Evolutionary conservation across 2,797 vertebrate species (phyloP).

Genomic region (Pseudopleuronectes americanus): DNA sequence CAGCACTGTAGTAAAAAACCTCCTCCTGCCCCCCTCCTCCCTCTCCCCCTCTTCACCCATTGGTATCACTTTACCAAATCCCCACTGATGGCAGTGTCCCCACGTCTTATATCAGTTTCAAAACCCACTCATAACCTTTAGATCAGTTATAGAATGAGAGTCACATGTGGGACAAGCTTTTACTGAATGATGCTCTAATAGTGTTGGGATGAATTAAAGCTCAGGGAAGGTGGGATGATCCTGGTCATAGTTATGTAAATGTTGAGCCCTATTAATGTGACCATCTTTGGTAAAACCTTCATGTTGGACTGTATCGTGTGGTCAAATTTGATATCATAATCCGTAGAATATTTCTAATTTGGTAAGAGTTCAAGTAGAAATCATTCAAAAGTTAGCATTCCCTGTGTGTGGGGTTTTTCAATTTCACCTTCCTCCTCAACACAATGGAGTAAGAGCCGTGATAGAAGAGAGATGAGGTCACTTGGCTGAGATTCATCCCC

Average conservation of each 20-base stretch:
- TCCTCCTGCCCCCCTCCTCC: constrained; percentile 10
- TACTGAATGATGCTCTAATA: not conserved
- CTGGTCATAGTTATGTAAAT: too few relatives aligned
- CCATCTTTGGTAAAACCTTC: constrained; percentile 1
- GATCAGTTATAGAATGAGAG: constrained; percentile 20
- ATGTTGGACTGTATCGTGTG: not conserved
- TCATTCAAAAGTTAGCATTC: constrained; percentile 9
- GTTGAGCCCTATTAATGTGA: not conserved
- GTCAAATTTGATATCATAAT: not conserved
- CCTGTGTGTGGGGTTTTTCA: constrained; percentile 2
- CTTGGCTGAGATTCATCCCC: constrained; percentile 39
- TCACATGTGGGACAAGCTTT: not conserved
- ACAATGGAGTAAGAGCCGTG: constrained; percentile 15
- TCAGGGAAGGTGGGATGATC: too few relatives aligned
- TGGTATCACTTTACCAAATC: constrained; percentile 47
- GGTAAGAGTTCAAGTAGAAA: not conserved
- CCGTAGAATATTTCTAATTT: constrained; percentile 1
- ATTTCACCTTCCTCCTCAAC: constrained; percentile 26
- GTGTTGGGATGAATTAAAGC: not conserved
- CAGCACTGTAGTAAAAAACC: constrained; percentile 36
- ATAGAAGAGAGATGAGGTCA: constrained; percentile 33
- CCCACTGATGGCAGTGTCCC: constrained; percentile 25
- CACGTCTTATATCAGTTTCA: constrained; percentile 41
- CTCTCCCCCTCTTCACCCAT: constrained; percentile 5
- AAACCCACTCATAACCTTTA: constrained; percentile 33